Evolutionary conservation across 2,888 invertebrate species (phyloP).

Genomic region (Agrochola litura): DNA sequence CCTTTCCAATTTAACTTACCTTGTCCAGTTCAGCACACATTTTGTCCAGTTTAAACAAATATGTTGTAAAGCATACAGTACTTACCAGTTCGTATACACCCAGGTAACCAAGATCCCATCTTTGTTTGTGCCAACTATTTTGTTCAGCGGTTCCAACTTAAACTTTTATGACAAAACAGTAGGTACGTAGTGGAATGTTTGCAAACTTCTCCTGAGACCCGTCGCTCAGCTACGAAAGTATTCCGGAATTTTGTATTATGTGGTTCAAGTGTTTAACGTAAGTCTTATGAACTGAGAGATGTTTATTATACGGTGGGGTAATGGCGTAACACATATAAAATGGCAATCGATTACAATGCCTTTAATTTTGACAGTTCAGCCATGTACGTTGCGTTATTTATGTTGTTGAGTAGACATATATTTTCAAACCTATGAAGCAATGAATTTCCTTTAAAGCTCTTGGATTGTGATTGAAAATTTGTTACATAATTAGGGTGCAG

Average conservation of each 20-base stretch:
- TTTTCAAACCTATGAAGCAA: no score
- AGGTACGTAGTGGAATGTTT: conserved; percentile 48
- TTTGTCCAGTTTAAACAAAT: conserved; percentile 18
- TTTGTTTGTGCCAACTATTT: conserved; percentile 70
- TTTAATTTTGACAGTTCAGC: no score
- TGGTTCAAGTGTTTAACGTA: conserved; percentile 16
- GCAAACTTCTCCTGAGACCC: conserved; percentile 29
- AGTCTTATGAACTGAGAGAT: conserved; percentile 8
- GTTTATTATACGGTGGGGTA: conserved; percentile 4
- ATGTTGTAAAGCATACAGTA: conserved; percentile 2
- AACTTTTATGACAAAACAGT: conserved; percentile 69
- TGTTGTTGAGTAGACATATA: no score
- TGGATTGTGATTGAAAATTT: no score
- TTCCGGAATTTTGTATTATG: conserved; percentile 36
- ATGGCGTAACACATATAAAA: no score
- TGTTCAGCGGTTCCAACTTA: conserved; percentile 66
- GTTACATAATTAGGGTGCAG: no score
- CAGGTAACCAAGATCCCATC: conserved; percentile 59
- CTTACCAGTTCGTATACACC: neutral
- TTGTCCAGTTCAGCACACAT: neutral
- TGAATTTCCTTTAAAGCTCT: no score
- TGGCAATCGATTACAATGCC: no score
- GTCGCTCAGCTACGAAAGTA: conserved; percentile 26
- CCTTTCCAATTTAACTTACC: neutral
- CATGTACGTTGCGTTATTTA: no score